Evolutionary conservation across 2,888 invertebrate genomes (phyloP).

Genomic region (Nomada goodeniana): DNA sequence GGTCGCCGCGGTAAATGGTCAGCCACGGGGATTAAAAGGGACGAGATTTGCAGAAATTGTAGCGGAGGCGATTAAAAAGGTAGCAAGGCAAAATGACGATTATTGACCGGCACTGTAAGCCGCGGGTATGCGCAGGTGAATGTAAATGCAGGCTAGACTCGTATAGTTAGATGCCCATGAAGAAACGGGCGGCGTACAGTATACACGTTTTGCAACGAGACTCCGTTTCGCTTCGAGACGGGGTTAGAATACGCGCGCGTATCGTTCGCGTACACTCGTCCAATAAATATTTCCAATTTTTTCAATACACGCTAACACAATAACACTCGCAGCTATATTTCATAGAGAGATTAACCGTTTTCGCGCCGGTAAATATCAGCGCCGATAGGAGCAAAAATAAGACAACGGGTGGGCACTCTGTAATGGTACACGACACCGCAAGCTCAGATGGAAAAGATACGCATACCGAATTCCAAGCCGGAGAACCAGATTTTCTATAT

Average conservation of each 20-base stretch:
- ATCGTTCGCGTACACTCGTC: constrained; percentile 3
- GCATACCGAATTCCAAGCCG: constrained; percentile 17
- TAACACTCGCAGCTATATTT: no score
- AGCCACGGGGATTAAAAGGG: not conserved
- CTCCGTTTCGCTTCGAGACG: constrained; percentile 5
- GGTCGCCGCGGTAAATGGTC: constrained; percentile 1
- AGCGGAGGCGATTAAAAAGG: constrained; percentile 48
- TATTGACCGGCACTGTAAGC: constrained; percentile 46
- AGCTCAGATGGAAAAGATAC: constrained; percentile 4
- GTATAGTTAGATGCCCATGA: constrained; percentile 29
- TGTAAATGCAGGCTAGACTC: constrained; percentile 51
- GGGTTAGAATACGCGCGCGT: constrained; percentile 6
- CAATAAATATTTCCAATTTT: not conserved
- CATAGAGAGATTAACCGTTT: no score
- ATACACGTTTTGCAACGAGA: constrained; percentile 46
- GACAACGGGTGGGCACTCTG: not conserved
- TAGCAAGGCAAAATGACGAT: constrained; percentile 57
- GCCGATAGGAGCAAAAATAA: not conserved
- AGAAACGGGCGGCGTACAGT: constrained; percentile 58
- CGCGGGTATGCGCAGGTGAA: constrained; percentile 56
- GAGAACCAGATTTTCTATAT: constrained; percentile 23
- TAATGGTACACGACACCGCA: not conserved
- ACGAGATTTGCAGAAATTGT: constrained; percentile 30
- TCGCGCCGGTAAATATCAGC: no score
- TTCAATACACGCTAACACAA: no score